Conservation (phyloP, 2,797 vertebrate genomes). For the Hippoglossus hippoglossus region DNA sequence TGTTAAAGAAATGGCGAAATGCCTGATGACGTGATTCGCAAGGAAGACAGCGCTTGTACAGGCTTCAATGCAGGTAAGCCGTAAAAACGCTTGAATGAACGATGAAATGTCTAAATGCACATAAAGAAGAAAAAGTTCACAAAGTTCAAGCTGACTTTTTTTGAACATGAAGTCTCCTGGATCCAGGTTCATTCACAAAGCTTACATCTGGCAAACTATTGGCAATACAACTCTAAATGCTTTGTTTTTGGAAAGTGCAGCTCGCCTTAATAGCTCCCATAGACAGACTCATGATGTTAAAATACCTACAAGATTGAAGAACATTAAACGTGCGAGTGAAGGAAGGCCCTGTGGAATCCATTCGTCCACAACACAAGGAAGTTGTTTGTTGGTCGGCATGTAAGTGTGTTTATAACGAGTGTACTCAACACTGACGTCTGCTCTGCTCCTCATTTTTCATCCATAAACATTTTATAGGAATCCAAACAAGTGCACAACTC, state of each 20-base stretch:
- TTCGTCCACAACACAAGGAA: conserved; percentile 1
- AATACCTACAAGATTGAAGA: conserved; percentile 1
- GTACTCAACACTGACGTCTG: conserved; percentile 33
- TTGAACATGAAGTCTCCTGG: conserved; percentile 41
- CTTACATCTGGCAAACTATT: conserved; percentile 23
- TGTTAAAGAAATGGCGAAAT: conserved; percentile 1
- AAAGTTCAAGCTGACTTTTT: neutral
- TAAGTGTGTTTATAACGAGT: conserved; percentile 27
- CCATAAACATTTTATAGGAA: conserved; percentile 19
- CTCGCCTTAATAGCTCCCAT: conserved; percentile 5
- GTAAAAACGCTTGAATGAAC: neutral
- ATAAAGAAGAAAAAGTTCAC: neutral
- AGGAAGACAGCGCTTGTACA: conserved; percentile 3
- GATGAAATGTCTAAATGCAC: neutral
- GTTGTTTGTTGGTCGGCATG: conserved; percentile 10
- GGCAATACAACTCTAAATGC: conserved; percentile 15
- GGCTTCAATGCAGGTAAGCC: too few relatives aligned
- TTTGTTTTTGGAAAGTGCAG: conserved; percentile 33
- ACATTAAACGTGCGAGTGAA: conserved; percentile 1
- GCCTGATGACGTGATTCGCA: neutral
- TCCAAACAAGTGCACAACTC: conserved; percentile 22
- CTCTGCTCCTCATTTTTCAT: conserved; percentile 11
- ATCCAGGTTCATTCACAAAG: conserved; percentile 26
- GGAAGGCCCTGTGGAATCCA: conserved; percentile 15
- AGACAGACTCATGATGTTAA: conserved; percentile 14